A percentile compares a stretch with the other conserved stretches of the same genome.
Evolutionary conservation across 2,888 invertebrate genomes (phyloP).

Genomic region (Agrochola macilenta): DNA sequence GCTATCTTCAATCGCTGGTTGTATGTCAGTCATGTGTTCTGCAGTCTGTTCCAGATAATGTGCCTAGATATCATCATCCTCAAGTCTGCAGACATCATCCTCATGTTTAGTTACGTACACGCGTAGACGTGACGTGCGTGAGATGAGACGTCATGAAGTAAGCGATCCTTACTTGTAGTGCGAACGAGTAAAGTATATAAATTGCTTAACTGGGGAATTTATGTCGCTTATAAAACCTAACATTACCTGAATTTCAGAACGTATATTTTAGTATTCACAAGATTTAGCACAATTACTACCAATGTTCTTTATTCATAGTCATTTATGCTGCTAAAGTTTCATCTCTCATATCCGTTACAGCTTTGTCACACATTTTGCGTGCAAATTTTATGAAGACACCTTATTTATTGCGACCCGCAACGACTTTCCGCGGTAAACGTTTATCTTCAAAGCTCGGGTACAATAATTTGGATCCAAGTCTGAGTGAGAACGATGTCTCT

Average conservation of each 20-base stretch:
- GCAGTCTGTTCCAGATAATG: too few relatives aligned
- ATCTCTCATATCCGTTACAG: not conserved
- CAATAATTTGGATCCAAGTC: conserved; percentile 6
- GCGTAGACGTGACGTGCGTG: too few relatives aligned
- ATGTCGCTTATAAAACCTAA: not conserved
- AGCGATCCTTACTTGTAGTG: too few relatives aligned
- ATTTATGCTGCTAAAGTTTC: not conserved
- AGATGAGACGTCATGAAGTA: too few relatives aligned
- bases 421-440: conserved; percentile 1
- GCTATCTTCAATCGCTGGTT: too few relatives aligned
- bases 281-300: too few relatives aligned
- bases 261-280: not conserved
- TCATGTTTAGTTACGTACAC: too few relatives aligned
- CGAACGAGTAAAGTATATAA: too few relatives aligned
- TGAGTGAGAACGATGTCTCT: not conserved
- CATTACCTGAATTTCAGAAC: not conserved
- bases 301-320: not conserved
- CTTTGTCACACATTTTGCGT: conserved; percentile 12
- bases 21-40: too few relatives aligned
- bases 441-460: conserved; percentile 20
- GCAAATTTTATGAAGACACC: conserved; percentile 7
- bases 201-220: not conserved
- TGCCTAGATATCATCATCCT: too few relatives aligned
- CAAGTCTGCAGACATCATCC: too few relatives aligned
- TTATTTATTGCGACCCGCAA: conserved; percentile 30